Conservation (phyloP, 2,888 invertebrate genomes). For the Cataglyphis livida region DNA sequence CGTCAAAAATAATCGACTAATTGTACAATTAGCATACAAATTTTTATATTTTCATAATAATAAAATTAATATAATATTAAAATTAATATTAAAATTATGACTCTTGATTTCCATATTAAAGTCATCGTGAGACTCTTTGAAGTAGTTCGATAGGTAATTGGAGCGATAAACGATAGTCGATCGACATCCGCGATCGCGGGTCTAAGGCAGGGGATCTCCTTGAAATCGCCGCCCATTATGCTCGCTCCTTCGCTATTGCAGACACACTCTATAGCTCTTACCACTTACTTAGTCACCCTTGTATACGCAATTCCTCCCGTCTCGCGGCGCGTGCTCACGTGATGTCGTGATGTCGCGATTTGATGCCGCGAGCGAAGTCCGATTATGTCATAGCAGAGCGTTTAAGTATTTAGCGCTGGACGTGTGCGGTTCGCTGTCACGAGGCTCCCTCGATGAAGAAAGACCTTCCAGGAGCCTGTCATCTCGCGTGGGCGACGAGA, state of each 20-base stretch:
- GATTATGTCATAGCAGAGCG: slow-evolving; percentile 16
- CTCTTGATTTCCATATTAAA: not conserved
- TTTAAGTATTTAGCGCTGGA: slow-evolving; percentile 13
- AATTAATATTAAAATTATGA: no score
- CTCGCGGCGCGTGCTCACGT: slow-evolving; percentile 28
- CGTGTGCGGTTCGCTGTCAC: not conserved
- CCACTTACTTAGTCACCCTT: slow-evolving; percentile 62
- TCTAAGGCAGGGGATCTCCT: slow-evolving; percentile 65
- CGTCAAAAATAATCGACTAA: not conserved
- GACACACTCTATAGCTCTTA: slow-evolving; percentile 2
- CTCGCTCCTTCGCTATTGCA: slow-evolving; percentile 36
- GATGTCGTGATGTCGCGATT: slow-evolving; percentile 56
- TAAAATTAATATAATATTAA: not conserved
- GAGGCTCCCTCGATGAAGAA: not conserved
- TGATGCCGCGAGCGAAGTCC: not conserved
- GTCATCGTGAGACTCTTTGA: not conserved
- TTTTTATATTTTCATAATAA: slow-evolving; percentile 1
- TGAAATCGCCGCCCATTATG: slow-evolving; percentile 63
- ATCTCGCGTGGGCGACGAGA: slow-evolving; percentile 53
- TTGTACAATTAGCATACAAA: not conserved
- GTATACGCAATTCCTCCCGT: slow-evolving; percentile 40
- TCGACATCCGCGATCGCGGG: slow-evolving; percentile 36
- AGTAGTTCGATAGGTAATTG: slow-evolving; percentile 62
- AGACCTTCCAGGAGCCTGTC: slow-evolving; percentile 2
- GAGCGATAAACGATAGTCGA: not conserved